Conservation (phyloP, 2,888 invertebrate species). For the Arge pagana region DNA sequence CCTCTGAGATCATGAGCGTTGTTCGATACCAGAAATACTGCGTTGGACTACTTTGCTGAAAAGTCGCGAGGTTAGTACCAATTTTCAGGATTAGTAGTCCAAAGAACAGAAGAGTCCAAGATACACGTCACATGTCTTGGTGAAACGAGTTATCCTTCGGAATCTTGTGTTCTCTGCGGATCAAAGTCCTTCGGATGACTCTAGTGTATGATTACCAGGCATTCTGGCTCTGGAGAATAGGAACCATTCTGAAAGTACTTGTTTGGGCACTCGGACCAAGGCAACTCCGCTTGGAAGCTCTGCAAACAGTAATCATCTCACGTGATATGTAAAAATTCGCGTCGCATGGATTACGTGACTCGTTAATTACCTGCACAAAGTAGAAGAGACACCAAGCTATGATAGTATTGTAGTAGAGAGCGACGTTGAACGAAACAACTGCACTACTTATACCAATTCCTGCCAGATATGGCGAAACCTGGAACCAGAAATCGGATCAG, state of each 20-base stretch:
- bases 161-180: no score
- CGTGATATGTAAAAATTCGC: neutral
- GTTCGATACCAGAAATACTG: constrained; percentile 96
- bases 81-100: neutral
- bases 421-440: constrained; percentile 95
- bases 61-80: constrained; percentile 29
- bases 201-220: constrained; percentile 66
- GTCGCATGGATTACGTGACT: neutral
- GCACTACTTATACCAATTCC: constrained; percentile 94
- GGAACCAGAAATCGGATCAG: neutral
- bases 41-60: constrained; percentile 84
- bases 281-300: constrained; percentile 89
- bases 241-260: constrained; percentile 79
- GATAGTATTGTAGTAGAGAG: constrained; percentile 96
- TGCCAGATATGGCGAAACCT: constrained; percentile 82
- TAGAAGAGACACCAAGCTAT: constrained; percentile 98
- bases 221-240: constrained; percentile 79
- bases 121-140: no score
- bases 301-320: constrained; percentile 37
- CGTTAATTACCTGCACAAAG: constrained; percentile 70
- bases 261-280: constrained; percentile 91
- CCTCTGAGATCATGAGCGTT: constrained; percentile 86
- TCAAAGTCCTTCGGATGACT: no score
- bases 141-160: no score
- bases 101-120: neutral